Evolutionary conservation across 1,140 invertebrate genomes (phyloP).

Genomic region (Arctopsyche grandis): DNA sequence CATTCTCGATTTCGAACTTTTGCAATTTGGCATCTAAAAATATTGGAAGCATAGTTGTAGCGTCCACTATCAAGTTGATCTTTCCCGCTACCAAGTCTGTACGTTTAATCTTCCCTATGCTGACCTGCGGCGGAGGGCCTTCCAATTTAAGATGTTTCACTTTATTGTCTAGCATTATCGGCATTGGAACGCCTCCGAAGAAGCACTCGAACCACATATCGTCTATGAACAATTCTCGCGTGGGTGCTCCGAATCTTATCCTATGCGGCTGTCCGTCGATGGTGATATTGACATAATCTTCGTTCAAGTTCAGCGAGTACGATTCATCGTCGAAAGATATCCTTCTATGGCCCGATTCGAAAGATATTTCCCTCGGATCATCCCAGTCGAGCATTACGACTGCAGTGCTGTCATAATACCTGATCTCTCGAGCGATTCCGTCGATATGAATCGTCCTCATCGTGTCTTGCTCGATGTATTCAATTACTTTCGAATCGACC

Average conservation of each 20-base stretch:
- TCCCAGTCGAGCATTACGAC: slow-evolving; percentile 85
- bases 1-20: slow-evolving; percentile 79
- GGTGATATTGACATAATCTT: slow-evolving; percentile 76
- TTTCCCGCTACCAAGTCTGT: slow-evolving; percentile 84
- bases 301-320: slow-evolving; percentile 75
- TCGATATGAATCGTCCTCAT: slow-evolving; percentile 88
- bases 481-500: slow-evolving; percentile 68
- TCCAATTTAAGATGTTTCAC: slow-evolving; percentile 80
- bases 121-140: slow-evolving; percentile 87
- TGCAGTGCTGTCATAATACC: slow-evolving; percentile 86
- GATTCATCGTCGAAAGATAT: slow-evolving; percentile 79
- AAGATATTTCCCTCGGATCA: slow-evolving; percentile 86
- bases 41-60: slow-evolving; percentile 78
- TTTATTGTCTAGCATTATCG: slow-evolving; percentile 83
- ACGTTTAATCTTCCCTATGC: slow-evolving; percentile 75
- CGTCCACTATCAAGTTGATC: slow-evolving; percentile 85
- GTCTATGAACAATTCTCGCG: slow-evolving; percentile 91
- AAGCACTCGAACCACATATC: slow-evolving; percentile 87
- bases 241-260: slow-evolving; percentile 91
- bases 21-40: slow-evolving; percentile 89
- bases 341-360: slow-evolving; percentile 75
- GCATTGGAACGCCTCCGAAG: slow-evolving; percentile 89
- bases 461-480: slow-evolving; percentile 73
- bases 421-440: slow-evolving; percentile 81
- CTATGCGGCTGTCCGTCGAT: slow-evolving; percentile 77